A percentile compares a stretch with the other conserved stretches of the same genome.
phyloP scores from a whole-genome alignment of 2,797 vertebrate species.

The Scolopax rusticola region DNA sequence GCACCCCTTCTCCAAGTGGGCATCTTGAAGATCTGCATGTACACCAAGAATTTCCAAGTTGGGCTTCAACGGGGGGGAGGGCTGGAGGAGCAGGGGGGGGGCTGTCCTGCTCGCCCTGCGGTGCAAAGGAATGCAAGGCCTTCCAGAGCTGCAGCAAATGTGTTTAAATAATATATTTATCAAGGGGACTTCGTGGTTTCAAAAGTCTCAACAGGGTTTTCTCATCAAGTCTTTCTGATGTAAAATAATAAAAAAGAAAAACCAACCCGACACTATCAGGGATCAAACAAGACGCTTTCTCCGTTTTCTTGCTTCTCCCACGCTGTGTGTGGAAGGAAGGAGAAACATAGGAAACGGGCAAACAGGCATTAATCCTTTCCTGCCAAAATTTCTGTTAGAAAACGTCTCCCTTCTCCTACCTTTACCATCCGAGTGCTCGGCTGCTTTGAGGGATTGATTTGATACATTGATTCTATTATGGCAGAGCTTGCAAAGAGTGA shows the following conservation, averaged over 20 bases:
- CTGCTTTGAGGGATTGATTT: slow-evolving; percentile 52
- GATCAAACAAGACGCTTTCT: background rate
- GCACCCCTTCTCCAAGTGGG: background rate
- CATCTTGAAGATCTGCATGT: background rate
- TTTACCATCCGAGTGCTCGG: background rate
- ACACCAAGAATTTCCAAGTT: accelerated
- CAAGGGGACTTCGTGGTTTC: background rate
- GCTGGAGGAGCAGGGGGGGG: background rate
- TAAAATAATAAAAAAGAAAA: background rate
- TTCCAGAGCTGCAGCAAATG: background rate
- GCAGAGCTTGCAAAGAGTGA: slow-evolving; percentile 58
- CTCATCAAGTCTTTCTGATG: background rate
- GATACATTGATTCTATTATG: slow-evolving; percentile 71
- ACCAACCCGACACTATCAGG: background rate
- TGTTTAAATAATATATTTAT: background rate
- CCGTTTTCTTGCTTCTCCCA: background rate
- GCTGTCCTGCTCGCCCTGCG: accelerated
- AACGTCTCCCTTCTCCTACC: background rate
- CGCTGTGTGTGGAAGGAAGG: background rate
- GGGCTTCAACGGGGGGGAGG: accelerated
- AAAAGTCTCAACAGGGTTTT: background rate
- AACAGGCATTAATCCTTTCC: slow-evolving; percentile 28
- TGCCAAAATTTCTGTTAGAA: slow-evolving; percentile 40
- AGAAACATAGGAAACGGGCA: background rate
- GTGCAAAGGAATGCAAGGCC: accelerated